Percentiles rank a stretch among this genome's conserved stretches.
phyloP scores from a whole-genome alignment of 1,140 invertebrate species.

The Drosophila ercepeae region DNA sequence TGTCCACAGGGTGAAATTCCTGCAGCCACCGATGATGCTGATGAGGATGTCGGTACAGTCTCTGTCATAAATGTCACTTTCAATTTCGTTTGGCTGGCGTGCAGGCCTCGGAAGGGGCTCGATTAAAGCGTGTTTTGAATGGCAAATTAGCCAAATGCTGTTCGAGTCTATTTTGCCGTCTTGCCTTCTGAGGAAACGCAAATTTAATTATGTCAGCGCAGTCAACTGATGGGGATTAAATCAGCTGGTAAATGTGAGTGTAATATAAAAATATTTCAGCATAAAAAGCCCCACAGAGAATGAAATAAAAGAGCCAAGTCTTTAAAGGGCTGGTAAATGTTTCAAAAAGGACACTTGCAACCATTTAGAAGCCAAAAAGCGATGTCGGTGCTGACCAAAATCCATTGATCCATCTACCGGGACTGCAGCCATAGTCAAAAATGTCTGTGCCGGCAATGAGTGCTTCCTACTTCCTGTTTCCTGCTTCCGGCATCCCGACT shows the following conservation, averaged over 20 bases:
- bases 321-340: no score
- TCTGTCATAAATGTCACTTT: conserved; percentile 74
- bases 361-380: neutral
- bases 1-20: conserved; percentile 18
- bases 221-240: conserved; percentile 11
- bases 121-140: conserved; percentile 72
- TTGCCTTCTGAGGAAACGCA: conserved; percentile 20
- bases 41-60: conserved; percentile 38
- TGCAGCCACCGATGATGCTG: conserved; percentile 24
- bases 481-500: conserved; percentile 38
- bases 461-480: conserved; percentile 66
- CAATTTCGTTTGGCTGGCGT: conserved; percentile 62
- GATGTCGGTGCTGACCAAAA: neutral
- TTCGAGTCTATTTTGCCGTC: conserved; percentile 13
- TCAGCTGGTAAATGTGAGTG: conserved; percentile 11
- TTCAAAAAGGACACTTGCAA: no score
- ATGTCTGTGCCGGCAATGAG: conserved; percentile 60
- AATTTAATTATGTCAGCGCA: conserved; percentile 57
- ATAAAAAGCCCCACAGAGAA: neutral
- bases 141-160: conserved; percentile 58
- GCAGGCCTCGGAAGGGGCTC: conserved; percentile 40
- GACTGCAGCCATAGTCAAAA: neutral
- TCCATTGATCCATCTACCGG: conserved; percentile 24
- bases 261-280: neutral
- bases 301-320: neutral